phyloP scores from a whole-genome alignment of 2,113 vertebrate genomes.

The Leptobrachium leishanense region DNA sequence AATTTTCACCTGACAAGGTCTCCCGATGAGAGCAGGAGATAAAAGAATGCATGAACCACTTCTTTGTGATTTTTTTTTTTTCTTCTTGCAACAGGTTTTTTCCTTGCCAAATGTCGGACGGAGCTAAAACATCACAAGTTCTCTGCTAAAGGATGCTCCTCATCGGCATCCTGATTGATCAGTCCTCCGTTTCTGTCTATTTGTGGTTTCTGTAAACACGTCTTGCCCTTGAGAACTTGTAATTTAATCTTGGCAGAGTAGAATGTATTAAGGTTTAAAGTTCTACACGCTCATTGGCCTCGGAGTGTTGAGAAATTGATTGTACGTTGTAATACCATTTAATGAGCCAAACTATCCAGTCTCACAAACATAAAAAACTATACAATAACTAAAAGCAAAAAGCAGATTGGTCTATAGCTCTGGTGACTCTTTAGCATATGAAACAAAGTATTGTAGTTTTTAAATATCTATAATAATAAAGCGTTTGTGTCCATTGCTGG shows the following conservation, averaged over 20 bases:
- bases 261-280: neutral
- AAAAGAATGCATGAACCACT: neutral
- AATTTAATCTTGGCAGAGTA: constrained; percentile 8
- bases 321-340: neutral
- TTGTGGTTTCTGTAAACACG: constrained; percentile 7
- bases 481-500: no score
- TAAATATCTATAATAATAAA: no score
- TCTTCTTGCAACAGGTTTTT: constrained; percentile 9
- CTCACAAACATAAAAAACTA: neutral
- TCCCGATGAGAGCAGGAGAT: constrained; percentile 15
- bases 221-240: constrained; percentile 19
- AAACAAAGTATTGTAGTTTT: no score
- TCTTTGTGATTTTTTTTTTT: neutral
- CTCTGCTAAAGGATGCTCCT: neutral
- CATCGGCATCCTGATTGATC: constrained; percentile 5
- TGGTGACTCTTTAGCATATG: no score
- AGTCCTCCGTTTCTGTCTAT: constrained; percentile 1
- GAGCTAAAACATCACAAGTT: constrained; percentile 9
- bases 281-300: neutral
- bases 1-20: constrained; percentile 42
- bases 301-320: neutral
- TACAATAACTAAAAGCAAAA: neutral
- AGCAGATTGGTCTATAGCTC: no score
- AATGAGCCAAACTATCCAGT: neutral
- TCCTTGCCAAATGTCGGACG: neutral